These are phyloP conservation scores for Thelaira solivaga DNA, from an alignment of 2,888 invertebrate species.

Conservation along the genomic window DNA sequence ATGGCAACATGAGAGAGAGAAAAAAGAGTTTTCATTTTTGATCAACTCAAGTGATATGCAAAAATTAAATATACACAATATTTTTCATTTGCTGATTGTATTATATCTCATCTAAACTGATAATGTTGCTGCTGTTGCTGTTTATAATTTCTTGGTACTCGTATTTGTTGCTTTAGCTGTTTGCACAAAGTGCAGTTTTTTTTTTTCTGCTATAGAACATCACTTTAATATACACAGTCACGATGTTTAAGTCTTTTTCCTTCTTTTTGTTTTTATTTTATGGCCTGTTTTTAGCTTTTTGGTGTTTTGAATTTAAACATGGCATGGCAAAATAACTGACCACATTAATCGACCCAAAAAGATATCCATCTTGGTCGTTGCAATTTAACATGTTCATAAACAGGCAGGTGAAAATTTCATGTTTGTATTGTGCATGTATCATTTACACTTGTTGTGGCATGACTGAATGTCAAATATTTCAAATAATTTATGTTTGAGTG, in stretches of 20 bases:
- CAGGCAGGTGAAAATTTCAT: conserved; percentile 60
- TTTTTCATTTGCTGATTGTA: conserved; percentile 35
- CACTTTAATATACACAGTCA: conserved; percentile 53
- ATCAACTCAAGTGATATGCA: conserved; percentile 57
- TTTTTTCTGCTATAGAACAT: background rate
- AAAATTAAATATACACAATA: conserved; percentile 50
- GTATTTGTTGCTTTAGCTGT: background rate
- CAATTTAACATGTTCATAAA: conserved; percentile 53
- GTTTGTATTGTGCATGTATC: conserved; percentile 59
- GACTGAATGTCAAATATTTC: conserved; percentile 56
- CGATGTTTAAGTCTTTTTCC: conserved; percentile 34
- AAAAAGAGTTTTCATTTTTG: conserved; percentile 33
- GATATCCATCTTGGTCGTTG: conserved; percentile 57
- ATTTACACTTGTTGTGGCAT: conserved; percentile 59
- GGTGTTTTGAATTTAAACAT: conserved; percentile 52
- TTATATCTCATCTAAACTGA: conserved; percentile 55
- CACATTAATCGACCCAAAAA: conserved; percentile 62
- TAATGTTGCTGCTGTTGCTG: conserved; percentile 35
- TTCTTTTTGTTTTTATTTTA: conserved; percentile 25
- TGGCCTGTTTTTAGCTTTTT: conserved; percentile 44
- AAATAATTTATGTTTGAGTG: conserved; percentile 21
- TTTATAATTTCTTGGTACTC: background rate
- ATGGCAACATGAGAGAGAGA: conserved; percentile 15
- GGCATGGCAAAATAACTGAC: conserved; percentile 56
- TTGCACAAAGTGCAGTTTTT: background rate